phyloP scores from a whole-genome alignment of 1,140 invertebrate genomes.

The Aphelinus certus region DNA sequence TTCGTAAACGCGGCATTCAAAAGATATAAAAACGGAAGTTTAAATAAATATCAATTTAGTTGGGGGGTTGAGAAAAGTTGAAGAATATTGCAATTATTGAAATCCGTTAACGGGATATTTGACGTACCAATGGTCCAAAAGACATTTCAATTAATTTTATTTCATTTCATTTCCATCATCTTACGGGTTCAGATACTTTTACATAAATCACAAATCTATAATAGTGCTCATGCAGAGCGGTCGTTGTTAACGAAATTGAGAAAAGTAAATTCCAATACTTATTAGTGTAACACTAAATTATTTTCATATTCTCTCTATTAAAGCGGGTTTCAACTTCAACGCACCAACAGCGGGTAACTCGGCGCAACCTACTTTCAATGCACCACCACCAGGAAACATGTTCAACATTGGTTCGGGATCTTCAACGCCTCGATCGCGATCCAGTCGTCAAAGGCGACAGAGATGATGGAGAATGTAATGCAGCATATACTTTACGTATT shows the following conservation, averaged over 20 bases:
- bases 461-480: constrained; percentile 65
- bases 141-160: no score
- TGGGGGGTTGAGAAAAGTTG: not conserved
- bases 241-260: no score
- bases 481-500: not conserved
- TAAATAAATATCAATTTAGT: not conserved
- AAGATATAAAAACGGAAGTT: not conserved
- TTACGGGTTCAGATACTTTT: no score
- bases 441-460: constrained; percentile 52
- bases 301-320: not conserved
- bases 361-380: constrained; percentile 46
- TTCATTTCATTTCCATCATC: no score
- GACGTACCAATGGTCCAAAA: no score
- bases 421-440: constrained; percentile 56
- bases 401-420: constrained; percentile 64
- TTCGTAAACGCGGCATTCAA: not conserved
- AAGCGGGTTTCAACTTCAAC: constrained; percentile 55
- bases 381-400: constrained; percentile 52
- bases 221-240: no score
- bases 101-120: no score
- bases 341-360: constrained; percentile 42
- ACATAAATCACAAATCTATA: no score
- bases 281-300: not conserved
- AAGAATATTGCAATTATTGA: no score
- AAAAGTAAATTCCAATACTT: not conserved